These are phyloP conservation scores for Dasypus novemcinctus DNA, from an alignment of 2,113 vertebrate genomes.

Conservation along the genomic window DNA sequence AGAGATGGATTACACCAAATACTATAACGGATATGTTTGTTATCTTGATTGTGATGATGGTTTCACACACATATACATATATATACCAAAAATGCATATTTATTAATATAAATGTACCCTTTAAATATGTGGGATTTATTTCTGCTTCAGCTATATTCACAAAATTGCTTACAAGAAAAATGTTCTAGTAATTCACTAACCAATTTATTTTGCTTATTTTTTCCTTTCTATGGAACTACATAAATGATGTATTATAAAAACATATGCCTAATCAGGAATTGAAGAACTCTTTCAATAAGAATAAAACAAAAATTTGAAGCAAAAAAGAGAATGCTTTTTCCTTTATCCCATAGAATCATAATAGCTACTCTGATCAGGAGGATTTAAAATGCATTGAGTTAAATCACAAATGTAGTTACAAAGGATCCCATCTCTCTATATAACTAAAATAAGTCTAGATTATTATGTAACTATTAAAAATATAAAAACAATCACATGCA, in stretches of 20 bases:
- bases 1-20: not conserved
- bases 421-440: not conserved
- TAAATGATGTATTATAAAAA: not conserved
- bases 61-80: not conserved
- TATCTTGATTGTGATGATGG: not conserved
- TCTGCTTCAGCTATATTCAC: not conserved
- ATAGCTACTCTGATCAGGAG: not conserved
- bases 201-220: not conserved
- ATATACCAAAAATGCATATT: not conserved
- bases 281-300: not conserved
- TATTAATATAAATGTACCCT: no score
- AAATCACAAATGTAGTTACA: not conserved
- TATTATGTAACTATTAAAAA: not conserved
- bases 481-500: not conserved
- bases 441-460: slow-evolving; percentile 3
- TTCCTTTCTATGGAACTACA: not conserved
- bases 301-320: not conserved
- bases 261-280: not conserved
- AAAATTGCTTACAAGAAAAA: not conserved
- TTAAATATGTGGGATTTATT: not conserved
- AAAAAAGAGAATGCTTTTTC: not conserved
- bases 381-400: not conserved
- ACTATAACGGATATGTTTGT: not conserved
- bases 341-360: not conserved
- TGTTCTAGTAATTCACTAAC: slow-evolving; percentile 14